These are phyloP conservation scores for Brienomyrus brachyistius DNA, from an alignment of 2,113 vertebrate species.

Conservation along the genomic window DNA sequence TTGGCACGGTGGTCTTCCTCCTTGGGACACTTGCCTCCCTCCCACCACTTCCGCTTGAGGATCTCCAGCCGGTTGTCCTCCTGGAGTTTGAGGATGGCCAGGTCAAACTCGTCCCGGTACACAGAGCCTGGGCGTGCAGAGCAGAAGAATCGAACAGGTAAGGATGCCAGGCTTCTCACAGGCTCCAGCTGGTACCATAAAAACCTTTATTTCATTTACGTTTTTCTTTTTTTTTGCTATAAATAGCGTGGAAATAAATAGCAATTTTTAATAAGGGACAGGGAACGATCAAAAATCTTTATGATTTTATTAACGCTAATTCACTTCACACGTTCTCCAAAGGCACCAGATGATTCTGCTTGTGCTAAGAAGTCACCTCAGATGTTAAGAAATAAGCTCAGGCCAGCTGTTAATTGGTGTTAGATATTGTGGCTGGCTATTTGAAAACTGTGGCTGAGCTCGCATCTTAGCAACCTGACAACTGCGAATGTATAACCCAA, in stretches of 20 bases:
- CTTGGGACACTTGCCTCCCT: constrained; percentile 92
- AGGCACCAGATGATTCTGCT: background rate
- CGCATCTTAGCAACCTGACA: background rate
- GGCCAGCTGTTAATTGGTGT: background rate
- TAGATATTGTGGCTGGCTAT: background rate
- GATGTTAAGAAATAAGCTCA: background rate
- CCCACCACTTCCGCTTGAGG: constrained; percentile 97
- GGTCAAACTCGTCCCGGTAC: constrained; percentile 92
- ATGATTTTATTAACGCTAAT: background rate
- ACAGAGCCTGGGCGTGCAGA: constrained; percentile 67
- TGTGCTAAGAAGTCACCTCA: background rate
- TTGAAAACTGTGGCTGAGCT: background rate
- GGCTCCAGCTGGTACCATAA: background rate
- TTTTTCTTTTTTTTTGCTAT: background rate
- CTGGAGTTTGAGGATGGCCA: constrained; percentile 94
- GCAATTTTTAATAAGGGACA: background rate
- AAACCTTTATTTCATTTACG: background rate
- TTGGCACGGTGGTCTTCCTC: constrained; percentile 95
- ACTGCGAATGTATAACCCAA: background rate
- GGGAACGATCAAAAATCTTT: background rate
- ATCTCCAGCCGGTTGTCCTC: constrained; percentile 96
- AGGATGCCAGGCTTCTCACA: background rate
- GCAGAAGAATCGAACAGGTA: background rate
- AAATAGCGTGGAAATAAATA: background rate
- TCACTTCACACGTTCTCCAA: background rate